Evolutionary conservation across 1,140 invertebrate species (phyloP).

Genomic region (Aricia agestis): DNA sequence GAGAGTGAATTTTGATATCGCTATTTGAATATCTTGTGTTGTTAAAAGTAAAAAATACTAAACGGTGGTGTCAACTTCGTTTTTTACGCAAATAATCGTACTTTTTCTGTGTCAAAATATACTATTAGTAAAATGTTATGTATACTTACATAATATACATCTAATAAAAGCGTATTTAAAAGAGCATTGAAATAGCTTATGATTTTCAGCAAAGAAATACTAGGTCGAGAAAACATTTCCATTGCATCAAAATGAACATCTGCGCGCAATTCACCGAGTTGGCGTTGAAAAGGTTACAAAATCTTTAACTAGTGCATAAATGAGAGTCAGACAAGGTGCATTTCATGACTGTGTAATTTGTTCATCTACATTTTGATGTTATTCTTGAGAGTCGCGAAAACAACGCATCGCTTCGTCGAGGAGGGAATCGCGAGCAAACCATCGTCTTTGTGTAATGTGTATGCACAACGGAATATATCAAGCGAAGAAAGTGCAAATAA

Average conservation of each 20-base stretch:
- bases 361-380: constrained; percentile 53
- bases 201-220: no score
- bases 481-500: constrained; percentile 9
- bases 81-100: no score
- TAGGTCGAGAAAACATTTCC: no score
- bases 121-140: no score
- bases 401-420: constrained; percentile 27
- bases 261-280: not conserved
- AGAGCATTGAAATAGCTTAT: no score
- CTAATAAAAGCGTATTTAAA: no score
- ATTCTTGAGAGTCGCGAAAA: constrained; percentile 47
- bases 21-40: constrained; percentile 1
- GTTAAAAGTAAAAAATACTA: not conserved
- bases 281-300: constrained; percentile 2
- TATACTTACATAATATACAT: no score
- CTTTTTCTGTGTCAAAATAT: no score
- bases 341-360: constrained; percentile 44
- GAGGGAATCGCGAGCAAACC: not conserved
- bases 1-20: constrained; percentile 7
- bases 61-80: no score
- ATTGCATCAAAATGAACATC: not conserved
- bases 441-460: constrained; percentile 11
- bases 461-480: constrained; percentile 13
- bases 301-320: constrained; percentile 14
- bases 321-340: constrained; percentile 4